Percentiles rank a stretch among this genome's conserved stretches.
phyloP scores from a whole-genome alignment of 2,113 vertebrate species.

The Ciconia maguari region DNA sequence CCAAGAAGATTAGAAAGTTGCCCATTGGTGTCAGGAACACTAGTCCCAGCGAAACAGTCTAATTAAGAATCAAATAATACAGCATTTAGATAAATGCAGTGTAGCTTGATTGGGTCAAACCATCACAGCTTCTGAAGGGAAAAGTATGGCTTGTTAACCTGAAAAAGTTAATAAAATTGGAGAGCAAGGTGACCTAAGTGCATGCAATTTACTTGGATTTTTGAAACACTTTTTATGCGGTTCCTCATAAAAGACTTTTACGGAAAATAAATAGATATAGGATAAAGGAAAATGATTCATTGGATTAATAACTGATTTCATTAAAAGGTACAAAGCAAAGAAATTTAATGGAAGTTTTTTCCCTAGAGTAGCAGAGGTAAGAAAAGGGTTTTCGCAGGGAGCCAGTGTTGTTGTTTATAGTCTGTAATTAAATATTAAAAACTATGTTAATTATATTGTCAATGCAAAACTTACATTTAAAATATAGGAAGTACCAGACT shows the following conservation, averaged over 20 bases:
- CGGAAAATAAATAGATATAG: background rate
- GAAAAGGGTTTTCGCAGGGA: background rate
- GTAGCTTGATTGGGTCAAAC: background rate
- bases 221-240: background rate
- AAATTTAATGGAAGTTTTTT: background rate
- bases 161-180: background rate
- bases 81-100: background rate
- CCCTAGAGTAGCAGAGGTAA: background rate
- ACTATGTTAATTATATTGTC: background rate
- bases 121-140: background rate
- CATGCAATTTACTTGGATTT: background rate
- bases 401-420: background rate
- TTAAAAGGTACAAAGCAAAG: background rate
- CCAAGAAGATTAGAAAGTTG: background rate
- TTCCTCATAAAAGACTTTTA: background rate
- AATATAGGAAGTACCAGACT: background rate
- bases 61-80: conserved; percentile 38
- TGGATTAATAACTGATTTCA: background rate
- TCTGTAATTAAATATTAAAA: background rate
- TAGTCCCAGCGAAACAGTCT: conserved; percentile 31
- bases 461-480: background rate
- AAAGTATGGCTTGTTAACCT: background rate
- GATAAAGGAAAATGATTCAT: background rate
- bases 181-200: conserved; percentile 7
- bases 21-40: background rate